Evolutionary conservation across 1,140 invertebrate species (phyloP), one percentile per base, ranked within the genome.

Genomic region (Papilio xuthus): DNA sequence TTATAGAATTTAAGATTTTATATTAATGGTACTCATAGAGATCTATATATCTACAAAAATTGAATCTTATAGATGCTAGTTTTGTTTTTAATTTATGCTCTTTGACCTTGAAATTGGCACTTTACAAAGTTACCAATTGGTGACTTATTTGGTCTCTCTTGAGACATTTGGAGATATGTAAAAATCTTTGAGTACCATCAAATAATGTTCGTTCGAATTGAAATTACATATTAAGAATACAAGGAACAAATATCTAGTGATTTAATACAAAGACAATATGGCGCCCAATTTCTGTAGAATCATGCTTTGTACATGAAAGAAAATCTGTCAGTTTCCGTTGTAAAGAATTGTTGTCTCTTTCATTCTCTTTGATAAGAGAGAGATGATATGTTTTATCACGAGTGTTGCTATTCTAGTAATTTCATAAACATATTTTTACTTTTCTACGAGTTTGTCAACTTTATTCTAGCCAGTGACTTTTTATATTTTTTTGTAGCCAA

Each of bases 271-370:
- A 67, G 60, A 67, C 60, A 67, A 67, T 67, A 67, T 67, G 13
- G 60, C 12, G 26, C 60, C 60, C 15, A 67, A 28, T 28, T 67
- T 67, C 60, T 67, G 12, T 67, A 67, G 60, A 28, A 67, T 67
- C 60, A 32, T 67, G 60, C 60, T 67, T 67, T 67, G 60, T 67
- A 67, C 26, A 28, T 63, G 60, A 23, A 63, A 63, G 12, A 26
- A 26, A 60, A 26, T 20, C 50, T 53, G 53, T 56, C 4, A 15
- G 44, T 15, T 18, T 47, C 44, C 44, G 18, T 44, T 44, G 42
- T 44, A 44, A 10, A 53, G n/a, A n/a, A 18, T 53, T 53, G 18
- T 18, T n/a, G 8, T 53, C 50, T n/a, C 18, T 53, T 18, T 53
- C 18, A n/a, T 50, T n/a, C 15, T 50, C 4, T 7, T 50, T 6